These are phyloP conservation scores for Euthynnus affinis DNA, from an alignment of 2,797 vertebrate species.

Conservation along the genomic window DNA sequence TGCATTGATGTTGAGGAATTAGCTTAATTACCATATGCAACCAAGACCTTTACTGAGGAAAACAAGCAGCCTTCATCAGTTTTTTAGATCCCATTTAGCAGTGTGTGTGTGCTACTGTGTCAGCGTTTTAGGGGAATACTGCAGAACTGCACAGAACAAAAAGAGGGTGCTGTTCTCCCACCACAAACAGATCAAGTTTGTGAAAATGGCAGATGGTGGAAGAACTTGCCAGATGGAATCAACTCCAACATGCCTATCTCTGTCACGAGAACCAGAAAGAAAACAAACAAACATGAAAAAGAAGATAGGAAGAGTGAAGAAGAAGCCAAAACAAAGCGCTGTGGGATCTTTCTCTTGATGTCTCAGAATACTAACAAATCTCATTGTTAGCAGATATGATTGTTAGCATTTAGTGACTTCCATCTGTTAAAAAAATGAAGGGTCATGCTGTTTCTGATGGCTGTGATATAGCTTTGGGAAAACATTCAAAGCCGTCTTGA, in stretches of 20 bases:
- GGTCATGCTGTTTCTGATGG: background rate
- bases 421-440: background rate
- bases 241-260: background rate
- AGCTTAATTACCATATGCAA: background rate
- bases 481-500: background rate
- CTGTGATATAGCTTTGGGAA: too few species aligned
- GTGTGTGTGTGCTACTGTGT: background rate
- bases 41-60: background rate
- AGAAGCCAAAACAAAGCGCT: background rate
- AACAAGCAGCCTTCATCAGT: too few species aligned
- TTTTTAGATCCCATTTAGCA: background rate
- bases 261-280: background rate
- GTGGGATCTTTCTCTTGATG: background rate
- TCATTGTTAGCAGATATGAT: background rate
- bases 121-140: background rate
- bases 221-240: background rate
- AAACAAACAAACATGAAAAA: background rate
- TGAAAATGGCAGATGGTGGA: constrained; percentile 4
- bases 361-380: background rate
- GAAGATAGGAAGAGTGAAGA: background rate
- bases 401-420: background rate
- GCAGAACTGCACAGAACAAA: background rate
- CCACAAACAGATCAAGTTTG: background rate
- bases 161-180: background rate
- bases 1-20: background rate